Conservation (phyloP, 2,797 vertebrate genomes). For the Cyprinella venusta region DNA sequence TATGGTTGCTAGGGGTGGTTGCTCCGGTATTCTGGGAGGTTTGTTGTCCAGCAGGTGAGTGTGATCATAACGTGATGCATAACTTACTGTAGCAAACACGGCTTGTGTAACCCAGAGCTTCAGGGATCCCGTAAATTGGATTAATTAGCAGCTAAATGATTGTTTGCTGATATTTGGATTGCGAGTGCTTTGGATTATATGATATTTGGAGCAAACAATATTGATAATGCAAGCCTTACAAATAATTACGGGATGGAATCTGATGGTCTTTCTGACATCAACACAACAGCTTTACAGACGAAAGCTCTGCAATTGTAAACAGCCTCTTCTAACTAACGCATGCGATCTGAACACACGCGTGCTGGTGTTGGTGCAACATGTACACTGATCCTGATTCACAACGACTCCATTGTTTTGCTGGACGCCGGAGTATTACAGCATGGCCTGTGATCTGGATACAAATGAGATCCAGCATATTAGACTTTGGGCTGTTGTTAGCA, state of each 20-base stretch:
- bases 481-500: constrained; percentile 15
- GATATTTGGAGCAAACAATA: constrained; percentile 26
- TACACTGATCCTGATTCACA: constrained; percentile 51
- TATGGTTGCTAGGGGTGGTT: not conserved
- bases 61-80: not conserved
- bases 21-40: not conserved
- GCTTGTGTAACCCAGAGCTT: not conserved
- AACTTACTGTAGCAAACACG: not conserved
- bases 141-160: constrained; percentile 38
- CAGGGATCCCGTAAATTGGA: constrained; percentile 10
- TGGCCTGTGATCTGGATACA: constrained; percentile 59
- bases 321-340: not conserved
- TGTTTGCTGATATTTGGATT: constrained; percentile 51
- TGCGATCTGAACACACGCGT: not conserved
- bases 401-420: constrained; percentile 51
- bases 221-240: constrained; percentile 15
- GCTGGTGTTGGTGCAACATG: no score
- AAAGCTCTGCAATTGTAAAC: not conserved
- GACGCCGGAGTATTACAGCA: constrained; percentile 52
- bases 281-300: constrained; percentile 6
- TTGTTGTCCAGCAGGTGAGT: not conserved
- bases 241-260: constrained; percentile 20
- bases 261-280: constrained; percentile 18
- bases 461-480: constrained; percentile 55
- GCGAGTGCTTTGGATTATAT: constrained; percentile 20